These are phyloP conservation scores for Cosmia pyralina DNA, from an alignment of 2,888 invertebrate species.

Conservation along the genomic window DNA sequence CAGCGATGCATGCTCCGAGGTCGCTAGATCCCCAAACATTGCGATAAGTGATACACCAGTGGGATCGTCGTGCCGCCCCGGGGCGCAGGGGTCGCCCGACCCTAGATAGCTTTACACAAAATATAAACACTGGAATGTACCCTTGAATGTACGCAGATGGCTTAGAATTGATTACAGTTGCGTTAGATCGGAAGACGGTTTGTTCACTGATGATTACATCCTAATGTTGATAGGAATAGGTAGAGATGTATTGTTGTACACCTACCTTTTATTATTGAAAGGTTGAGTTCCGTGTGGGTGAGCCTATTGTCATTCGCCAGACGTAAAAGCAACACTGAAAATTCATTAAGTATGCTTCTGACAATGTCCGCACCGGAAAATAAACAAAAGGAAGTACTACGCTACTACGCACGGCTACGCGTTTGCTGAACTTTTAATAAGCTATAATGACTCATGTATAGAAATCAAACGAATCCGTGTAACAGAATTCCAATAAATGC, in stretches of 20 bases:
- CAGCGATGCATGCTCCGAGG: slow-evolving; percentile 38
- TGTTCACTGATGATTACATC: neutral
- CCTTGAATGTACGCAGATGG: slow-evolving; percentile 41
- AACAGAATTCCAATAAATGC: neutral
- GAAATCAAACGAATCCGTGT: neutral
- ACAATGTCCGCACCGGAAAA: neutral
- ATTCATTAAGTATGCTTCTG: neutral
- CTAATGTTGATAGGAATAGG: neutral
- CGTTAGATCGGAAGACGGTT: slow-evolving; percentile 5
- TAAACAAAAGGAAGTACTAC: neutral
- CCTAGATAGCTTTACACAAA: slow-evolving; percentile 41
- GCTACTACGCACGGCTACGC: neutral
- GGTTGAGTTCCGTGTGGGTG: slow-evolving; percentile 12
- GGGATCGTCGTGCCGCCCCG: slow-evolving; percentile 23
- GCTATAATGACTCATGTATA: no score
- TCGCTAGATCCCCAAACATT: slow-evolving; percentile 34
- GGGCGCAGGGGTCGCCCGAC: slow-evolving; percentile 44
- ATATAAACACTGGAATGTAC: slow-evolving; percentile 55
- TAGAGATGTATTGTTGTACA: slow-evolving; percentile 5
- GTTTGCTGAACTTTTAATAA: neutral
- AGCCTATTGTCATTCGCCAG: neutral
- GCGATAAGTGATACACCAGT: slow-evolving; percentile 38
- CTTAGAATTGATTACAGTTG: slow-evolving; percentile 18
- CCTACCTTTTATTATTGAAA: slow-evolving; percentile 6
- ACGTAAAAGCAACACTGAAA: neutral